Evolutionary conservation across 2,888 invertebrate genomes (phyloP).

Genomic region (Yponomeuta cagnagella): DNA sequence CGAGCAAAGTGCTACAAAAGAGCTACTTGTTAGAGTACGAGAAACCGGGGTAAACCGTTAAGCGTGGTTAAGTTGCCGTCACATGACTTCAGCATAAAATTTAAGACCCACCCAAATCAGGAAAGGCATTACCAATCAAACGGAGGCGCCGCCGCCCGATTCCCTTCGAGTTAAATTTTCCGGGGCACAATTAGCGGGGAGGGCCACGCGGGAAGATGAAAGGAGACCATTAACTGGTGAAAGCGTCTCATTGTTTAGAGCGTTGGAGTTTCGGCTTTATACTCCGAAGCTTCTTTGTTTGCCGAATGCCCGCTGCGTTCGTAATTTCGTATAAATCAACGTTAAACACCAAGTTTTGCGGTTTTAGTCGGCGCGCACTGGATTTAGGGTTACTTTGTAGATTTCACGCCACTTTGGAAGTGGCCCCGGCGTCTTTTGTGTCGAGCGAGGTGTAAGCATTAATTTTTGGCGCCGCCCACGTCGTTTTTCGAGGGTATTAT

Average conservation of each 20-base stretch:
- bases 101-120: too few relatives aligned
- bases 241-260: conserved; percentile 12
- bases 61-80: too few relatives aligned
- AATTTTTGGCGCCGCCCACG: background rate
- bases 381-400: conserved; percentile 25
- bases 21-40: too few relatives aligned
- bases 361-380: conserved; percentile 24
- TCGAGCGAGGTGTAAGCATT: background rate
- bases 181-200: conserved; percentile 9
- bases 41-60: too few relatives aligned
- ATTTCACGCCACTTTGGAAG: conserved; percentile 8
- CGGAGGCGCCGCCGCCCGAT: background rate
- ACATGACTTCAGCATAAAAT: too few relatives aligned
- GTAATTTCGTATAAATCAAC: conserved; percentile 31
- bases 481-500: background rate
- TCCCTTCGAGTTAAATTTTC: background rate
- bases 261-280: conserved; percentile 24
- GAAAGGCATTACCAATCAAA: background rate
- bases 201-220: background rate
- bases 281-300: conserved; percentile 24
- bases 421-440: background rate
- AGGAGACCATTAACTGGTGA: conserved; percentile 12
- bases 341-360: conserved; percentile 30
- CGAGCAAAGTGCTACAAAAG: too few relatives aligned
- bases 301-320: conserved; percentile 18